Conservation (phyloP, 37 sponge, comb jelly and placozoan genomes). For the Axinella damicornis region DNA sequence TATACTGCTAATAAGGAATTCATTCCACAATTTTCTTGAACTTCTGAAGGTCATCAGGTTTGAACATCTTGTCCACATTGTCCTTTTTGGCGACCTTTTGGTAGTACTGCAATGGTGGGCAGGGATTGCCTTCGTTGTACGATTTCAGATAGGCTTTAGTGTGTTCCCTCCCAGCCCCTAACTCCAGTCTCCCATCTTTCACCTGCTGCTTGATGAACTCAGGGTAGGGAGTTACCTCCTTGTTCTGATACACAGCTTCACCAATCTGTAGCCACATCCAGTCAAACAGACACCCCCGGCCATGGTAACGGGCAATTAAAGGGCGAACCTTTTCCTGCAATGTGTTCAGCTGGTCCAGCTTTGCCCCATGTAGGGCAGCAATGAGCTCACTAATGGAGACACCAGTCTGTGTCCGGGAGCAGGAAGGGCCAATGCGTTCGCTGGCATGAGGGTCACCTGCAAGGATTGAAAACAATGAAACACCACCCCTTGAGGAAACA, state of each 20-base stretch:
- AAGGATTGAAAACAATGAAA: not conserved
- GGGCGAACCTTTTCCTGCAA: conserved; percentile 54
- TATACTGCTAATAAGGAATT: no score
- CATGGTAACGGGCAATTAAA: conserved; percentile 75
- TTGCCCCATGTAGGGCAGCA: conserved; percentile 72
- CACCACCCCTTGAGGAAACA: no score
- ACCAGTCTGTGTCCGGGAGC: conserved; percentile 70
- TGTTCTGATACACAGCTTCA: conserved; percentile 70
- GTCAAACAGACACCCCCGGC: conserved; percentile 73
- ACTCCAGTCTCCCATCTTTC: conserved; percentile 29
- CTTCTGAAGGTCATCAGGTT: conserved; percentile 38
- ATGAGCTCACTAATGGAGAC: conserved; percentile 64
- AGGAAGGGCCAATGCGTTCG: conserved; percentile 87
- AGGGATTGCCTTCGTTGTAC: conserved; percentile 53
- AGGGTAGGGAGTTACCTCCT: conserved; percentile 83
- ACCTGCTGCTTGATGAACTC: conserved; percentile 74
- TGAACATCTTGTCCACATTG: conserved; percentile 53
- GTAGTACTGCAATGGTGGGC: conserved; percentile 83
- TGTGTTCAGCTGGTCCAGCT: conserved; percentile 43
- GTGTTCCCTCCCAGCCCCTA: conserved; percentile 60
- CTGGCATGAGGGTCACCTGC: conserved; percentile 94
- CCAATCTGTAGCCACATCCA: conserved; percentile 81
- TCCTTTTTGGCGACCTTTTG: conserved; percentile 85
- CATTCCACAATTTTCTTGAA: conserved; percentile 40
- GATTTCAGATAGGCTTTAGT: conserved; percentile 72